These are phyloP conservation scores for Hemicordylus capensis DNA, from an alignment of 2,113 vertebrate genomes.

Conservation along the genomic window DNA sequence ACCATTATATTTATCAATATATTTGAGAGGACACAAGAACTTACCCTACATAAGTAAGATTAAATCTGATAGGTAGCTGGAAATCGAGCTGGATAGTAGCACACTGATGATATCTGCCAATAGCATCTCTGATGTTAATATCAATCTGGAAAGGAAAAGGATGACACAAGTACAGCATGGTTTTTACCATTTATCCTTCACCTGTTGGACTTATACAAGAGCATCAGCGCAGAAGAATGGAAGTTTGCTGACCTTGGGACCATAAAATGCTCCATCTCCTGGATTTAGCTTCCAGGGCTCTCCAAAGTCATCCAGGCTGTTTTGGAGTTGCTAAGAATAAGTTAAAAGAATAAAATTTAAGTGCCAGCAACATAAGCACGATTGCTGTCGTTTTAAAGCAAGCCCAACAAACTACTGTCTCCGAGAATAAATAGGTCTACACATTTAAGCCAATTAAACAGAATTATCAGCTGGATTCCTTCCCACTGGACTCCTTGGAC, in stretches of 20 bases:
- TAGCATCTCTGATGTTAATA: conserved; percentile 93
- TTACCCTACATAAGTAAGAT: conserved; percentile 93
- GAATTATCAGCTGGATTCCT: too few relatives aligned
- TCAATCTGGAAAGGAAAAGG: conserved; percentile 85
- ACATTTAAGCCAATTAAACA: too few relatives aligned
- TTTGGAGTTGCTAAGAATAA: conserved; percentile 87
- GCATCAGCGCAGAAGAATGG: background rate
- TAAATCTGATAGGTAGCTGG: conserved; percentile 92
- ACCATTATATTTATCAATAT: too few relatives aligned
- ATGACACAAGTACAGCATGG: background rate
- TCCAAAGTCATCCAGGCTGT: conserved; percentile 90
- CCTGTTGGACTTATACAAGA: background rate
- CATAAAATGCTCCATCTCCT: conserved; percentile 95
- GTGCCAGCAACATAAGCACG: background rate
- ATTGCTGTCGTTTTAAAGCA: background rate
- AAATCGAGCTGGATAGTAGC: conserved; percentile 97
- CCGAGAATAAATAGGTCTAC: too few relatives aligned
- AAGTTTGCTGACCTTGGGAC: conserved; percentile 87
- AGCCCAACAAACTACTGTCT: background rate
- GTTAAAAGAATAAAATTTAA: conserved; percentile 5
- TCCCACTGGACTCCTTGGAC: too few relatives aligned
- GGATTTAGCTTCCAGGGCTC: conserved; percentile 90
- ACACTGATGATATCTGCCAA: conserved; percentile 94
- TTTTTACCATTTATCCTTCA: background rate
- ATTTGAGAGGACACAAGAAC: too few relatives aligned